These are phyloP conservation scores for Oncopeltus fasciatus DNA, from an alignment of 1,140 invertebrate genomes.

Conservation along the genomic window DNA sequence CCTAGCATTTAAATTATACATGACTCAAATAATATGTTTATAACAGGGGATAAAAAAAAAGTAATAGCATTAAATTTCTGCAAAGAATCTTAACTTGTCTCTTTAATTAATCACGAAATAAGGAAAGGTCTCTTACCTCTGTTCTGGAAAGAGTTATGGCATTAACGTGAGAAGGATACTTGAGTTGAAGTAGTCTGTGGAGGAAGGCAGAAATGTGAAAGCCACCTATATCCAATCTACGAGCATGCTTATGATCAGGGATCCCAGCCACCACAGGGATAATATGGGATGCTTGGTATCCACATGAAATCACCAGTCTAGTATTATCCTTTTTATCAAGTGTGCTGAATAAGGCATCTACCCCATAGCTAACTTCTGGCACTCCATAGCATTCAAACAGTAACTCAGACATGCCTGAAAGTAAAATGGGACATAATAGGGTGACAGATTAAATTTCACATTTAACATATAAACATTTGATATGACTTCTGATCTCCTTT, in stretches of 20 bases:
- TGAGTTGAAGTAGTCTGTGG: constrained; percentile 80
- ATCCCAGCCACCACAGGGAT: constrained; percentile 60
- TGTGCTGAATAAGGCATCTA: constrained; percentile 75
- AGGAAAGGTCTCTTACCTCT: no score
- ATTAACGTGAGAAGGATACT: constrained; percentile 80
- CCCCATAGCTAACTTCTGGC: constrained; percentile 69
- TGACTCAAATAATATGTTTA: no score
- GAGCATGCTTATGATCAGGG: constrained; percentile 49
- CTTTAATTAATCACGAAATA: no score
- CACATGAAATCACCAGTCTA: constrained; percentile 67
- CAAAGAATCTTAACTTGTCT: no score
- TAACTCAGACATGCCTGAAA: constrained; percentile 75
- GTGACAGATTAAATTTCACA: not conserved
- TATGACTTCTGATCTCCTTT: no score
- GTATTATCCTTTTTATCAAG: constrained; percentile 41
- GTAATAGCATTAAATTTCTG: no score
- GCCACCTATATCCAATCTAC: constrained; percentile 76
- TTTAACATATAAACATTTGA: no score
- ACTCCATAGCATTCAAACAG: constrained; percentile 87
- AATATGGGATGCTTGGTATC: constrained; percentile 77
- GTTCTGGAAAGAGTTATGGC: constrained; percentile 72
- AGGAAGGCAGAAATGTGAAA: constrained; percentile 72
- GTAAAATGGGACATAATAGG: not conserved
- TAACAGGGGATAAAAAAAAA: no score
- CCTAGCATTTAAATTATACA: no score